Conservation (phyloP, 2,888 invertebrate species). For the Nasonovia ribisnigri region DNA sequence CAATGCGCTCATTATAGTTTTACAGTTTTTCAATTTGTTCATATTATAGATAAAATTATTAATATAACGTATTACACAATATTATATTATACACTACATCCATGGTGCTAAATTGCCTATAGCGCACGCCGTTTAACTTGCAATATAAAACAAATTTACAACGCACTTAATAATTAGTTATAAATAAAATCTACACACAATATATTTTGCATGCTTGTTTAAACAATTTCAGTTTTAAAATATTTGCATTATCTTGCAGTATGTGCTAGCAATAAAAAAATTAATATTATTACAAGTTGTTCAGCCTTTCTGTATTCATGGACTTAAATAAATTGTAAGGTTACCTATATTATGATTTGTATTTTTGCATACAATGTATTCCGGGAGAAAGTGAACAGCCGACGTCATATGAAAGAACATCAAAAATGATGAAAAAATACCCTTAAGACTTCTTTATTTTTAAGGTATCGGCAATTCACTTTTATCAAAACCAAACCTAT, state of each 20-base stretch:
- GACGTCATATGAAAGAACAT: too few relatives aligned
- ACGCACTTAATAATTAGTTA: not conserved
- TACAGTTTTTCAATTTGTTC: not conserved
- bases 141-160: too few relatives aligned
- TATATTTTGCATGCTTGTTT: not conserved
- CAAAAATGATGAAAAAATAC: too few relatives aligned
- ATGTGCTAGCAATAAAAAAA: not conserved
- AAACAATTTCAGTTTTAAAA: not conserved
- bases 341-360: too few relatives aligned
- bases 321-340: too few relatives aligned
- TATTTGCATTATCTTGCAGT: not conserved
- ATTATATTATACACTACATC: not conserved
- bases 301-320: not conserved
- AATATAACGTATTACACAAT: not conserved
- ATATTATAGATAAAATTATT: not conserved
- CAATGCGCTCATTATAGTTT: not conserved
- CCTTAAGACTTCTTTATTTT: too few relatives aligned
- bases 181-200: not conserved
- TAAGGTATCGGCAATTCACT: too few relatives aligned
- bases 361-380: too few relatives aligned
- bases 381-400: too few relatives aligned
- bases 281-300: not conserved
- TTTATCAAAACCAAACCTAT: too few relatives aligned
- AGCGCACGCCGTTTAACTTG: conserved; percentile 40
- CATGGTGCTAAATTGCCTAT: conserved; percentile 62